Evolutionary conservation across 2,113 vertebrate species (phyloP), one percentile per base, ranked within the genome.

Genomic region (Craseonycteris thonglongyai): DNA sequence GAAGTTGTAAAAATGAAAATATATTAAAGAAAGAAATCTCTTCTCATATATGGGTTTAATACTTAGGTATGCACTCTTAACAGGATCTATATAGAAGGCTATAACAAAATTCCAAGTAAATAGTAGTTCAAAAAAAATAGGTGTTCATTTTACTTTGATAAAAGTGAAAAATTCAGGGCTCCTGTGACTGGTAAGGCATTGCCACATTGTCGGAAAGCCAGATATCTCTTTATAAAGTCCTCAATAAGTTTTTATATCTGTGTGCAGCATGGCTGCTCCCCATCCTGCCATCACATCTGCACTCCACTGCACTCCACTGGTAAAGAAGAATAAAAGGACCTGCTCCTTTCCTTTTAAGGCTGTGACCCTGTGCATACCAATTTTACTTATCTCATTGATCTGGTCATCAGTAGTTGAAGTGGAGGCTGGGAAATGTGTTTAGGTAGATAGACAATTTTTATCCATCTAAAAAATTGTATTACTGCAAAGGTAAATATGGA

Each of bases 31-130:
- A 82, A 51, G 26, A 80, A 84, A 75, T 65, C 19, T 9, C 5
- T 88, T 83, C 58, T 6, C 58, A 42, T 54, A 38, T 84, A 84
- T 72, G n/a, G 15, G 7, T 40, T 80, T 93, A 69, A 59, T 89
- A 93, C 24, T 81, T 76, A 68, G 22, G 15, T 59, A 69, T 80
- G 80, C 1, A n/a, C 24, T 79, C n/a, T 61, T 35, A 80, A 72
- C 12, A 90, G 15, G 40, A 84, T 65, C 49, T 33, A 80, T 65
- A 56, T 33, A 80, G 35, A 13, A 58, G 26, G 15, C 19, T 72
- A 2, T 38, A 51, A 69, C 33, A 92, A 79, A 97, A 91, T 80
- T 81, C 30, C 38, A 88, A 93, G 65, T 61, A 91, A 93, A 65
- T 10, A 33, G 14, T 42, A 61, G 45, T 58, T 90, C 35, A 59